These are phyloP conservation scores for Sorex araneus DNA, from an alignment of 2,113 vertebrate species.

Conservation along the genomic window DNA sequence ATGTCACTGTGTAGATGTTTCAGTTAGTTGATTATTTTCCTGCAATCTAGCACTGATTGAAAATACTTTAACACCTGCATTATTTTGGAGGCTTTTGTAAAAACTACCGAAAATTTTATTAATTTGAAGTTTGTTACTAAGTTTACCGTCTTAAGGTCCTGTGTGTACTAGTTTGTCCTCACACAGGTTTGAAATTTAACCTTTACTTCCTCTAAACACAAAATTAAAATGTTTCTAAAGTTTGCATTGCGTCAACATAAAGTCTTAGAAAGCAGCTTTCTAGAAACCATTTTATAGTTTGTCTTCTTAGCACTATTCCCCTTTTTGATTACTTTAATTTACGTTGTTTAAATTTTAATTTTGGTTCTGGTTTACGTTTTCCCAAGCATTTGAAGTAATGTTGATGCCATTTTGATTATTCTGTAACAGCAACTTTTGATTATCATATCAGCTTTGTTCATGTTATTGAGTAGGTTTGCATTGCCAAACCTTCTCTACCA, in stretches of 20 bases:
- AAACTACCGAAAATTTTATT: slow-evolving; percentile 9
- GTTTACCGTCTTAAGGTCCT: neutral
- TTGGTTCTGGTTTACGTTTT: slow-evolving; percentile 30
- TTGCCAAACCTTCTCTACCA: neutral
- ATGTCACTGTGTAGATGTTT: slow-evolving; percentile 42
- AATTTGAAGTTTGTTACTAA: slow-evolving; percentile 5
- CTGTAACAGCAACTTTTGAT: neutral
- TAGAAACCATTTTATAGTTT: slow-evolving; percentile 42
- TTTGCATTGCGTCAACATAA: slow-evolving; percentile 28
- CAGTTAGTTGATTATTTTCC: slow-evolving; percentile 52
- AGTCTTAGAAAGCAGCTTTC: slow-evolving; percentile 69
- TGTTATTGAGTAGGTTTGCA: neutral
- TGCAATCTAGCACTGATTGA: neutral
- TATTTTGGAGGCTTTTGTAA: neutral
- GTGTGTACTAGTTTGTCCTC: neutral
- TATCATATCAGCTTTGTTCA: slow-evolving; percentile 21
- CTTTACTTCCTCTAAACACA: slow-evolving; percentile 9
- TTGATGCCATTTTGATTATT: slow-evolving; percentile 52
- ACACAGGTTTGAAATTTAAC: slow-evolving; percentile 30
- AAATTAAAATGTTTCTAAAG: slow-evolving; percentile 57
- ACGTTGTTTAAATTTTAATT: slow-evolving; percentile 19
- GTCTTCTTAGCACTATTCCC: slow-evolving; percentile 56
- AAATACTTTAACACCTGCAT: neutral
- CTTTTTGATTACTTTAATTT: slow-evolving; percentile 58
- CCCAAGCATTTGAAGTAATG: slow-evolving; percentile 51